Conservation (phyloP, 2,888 invertebrate genomes). For the Leptura quadrifasciata region DNA sequence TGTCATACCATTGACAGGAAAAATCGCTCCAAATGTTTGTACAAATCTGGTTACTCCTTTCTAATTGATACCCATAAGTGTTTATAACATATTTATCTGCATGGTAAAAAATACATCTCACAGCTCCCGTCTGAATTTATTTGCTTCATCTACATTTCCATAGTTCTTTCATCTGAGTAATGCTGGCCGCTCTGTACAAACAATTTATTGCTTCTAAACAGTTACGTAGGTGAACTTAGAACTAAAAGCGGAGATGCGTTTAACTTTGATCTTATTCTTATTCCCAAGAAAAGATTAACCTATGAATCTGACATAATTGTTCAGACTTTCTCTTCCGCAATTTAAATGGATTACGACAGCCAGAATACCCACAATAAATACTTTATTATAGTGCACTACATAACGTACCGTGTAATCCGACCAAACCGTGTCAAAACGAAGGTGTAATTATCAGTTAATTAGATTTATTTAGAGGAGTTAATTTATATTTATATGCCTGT, state of each 20-base stretch:
- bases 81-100: no score
- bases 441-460: not conserved
- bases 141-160: no score
- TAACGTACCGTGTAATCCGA: not conserved
- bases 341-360: conserved; percentile 39
- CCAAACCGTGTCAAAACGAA: not conserved
- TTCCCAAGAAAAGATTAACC: conserved; percentile 23
- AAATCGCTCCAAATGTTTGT: no score
- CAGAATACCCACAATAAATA: conserved; percentile 8
- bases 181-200: not conserved
- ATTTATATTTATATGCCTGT: not conserved
- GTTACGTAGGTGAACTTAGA: not conserved
- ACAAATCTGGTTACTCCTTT: no score
- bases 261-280: not conserved
- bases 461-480: not conserved
- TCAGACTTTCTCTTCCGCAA: conserved; percentile 53
- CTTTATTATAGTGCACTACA: conserved; percentile 1
- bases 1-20: no score
- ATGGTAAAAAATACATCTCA: no score
- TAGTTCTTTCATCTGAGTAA: not conserved
- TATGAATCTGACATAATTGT: conserved; percentile 38
- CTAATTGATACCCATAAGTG: no score
- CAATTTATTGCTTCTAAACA: not conserved
- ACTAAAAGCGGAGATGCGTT: not conserved
- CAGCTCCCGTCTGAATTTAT: no score